phyloP scores from a whole-genome alignment of 1,140 invertebrate genomes.

The Idris sp. region DNA sequence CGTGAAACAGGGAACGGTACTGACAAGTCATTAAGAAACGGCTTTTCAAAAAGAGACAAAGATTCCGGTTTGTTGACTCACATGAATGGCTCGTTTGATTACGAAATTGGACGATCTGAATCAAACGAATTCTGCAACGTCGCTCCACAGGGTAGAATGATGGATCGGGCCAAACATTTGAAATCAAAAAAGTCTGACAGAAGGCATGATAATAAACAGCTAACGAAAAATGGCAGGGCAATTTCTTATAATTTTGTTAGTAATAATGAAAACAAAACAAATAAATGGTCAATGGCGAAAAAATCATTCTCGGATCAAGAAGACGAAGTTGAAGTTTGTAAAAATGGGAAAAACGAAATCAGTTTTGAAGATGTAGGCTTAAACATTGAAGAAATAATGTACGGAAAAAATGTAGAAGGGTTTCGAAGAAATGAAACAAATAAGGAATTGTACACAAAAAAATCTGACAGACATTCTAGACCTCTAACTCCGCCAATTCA shows the following conservation, averaged over 20 bases:
- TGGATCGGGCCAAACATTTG: too few relatives aligned
- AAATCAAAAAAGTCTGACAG: too few relatives aligned
- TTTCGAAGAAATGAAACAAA: too few relatives aligned
- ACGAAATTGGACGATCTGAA: conserved; percentile 32
- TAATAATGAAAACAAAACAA: too few relatives aligned
- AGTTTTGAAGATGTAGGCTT: conserved; percentile 45
- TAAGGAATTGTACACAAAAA: conserved; percentile 25
- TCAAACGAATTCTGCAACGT: conserved; percentile 40
- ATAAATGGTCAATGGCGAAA: too few relatives aligned
- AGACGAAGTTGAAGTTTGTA: conserved; percentile 44
- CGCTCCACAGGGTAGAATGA: conserved; percentile 13
- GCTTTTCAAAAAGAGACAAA: conserved; percentile 36
- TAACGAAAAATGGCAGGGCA: too few relatives aligned
- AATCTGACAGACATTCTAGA: conserved; percentile 67
- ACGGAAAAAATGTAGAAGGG: conserved; percentile 12
- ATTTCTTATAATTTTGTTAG: too few relatives aligned
- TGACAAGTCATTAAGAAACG: conserved; percentile 46
- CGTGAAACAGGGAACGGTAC: conserved; percentile 32
- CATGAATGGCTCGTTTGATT: conserved; percentile 39
- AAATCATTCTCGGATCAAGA: too few relatives aligned
- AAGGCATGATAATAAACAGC: too few relatives aligned
- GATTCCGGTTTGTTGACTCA: conserved; percentile 32
- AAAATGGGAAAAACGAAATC: conserved; percentile 63
- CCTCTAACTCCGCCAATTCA: conserved; percentile 68
- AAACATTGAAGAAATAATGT: conserved; percentile 41